Conservation (phyloP, 2,113 vertebrate genomes). For the Crocuta crocuta region DNA sequence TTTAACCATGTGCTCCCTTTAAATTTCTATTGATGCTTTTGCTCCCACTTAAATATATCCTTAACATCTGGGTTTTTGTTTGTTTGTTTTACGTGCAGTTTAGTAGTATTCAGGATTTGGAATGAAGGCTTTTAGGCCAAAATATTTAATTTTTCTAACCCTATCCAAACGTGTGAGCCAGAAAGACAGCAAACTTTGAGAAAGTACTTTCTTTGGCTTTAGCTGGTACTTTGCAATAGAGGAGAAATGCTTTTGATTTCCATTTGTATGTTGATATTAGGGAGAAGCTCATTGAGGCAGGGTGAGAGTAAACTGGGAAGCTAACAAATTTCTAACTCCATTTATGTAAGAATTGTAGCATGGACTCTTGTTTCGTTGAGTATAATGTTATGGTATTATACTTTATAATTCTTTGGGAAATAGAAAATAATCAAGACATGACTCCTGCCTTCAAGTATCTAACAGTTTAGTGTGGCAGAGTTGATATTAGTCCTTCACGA, state of each 20-base stretch:
- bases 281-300: not conserved
- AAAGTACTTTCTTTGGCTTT: slow-evolving; percentile 19
- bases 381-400: not conserved
- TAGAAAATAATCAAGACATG: not conserved
- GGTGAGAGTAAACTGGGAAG: not conserved
- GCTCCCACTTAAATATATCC: not conserved
- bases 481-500: not conserved
- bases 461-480: not conserved
- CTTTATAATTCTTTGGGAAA: not conserved
- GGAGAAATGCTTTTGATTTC: not conserved
- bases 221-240: not conserved
- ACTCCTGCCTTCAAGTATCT: not conserved
- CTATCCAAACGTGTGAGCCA: not conserved
- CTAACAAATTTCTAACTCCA: not conserved
- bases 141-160: slow-evolving; percentile 1
- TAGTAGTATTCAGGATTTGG: not conserved
- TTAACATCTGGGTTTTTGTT: not conserved
- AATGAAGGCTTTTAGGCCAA: not conserved
- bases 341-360: not conserved
- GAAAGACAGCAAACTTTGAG: not conserved
- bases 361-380: not conserved
- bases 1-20: not conserved
- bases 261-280: not conserved
- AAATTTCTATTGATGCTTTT: not conserved
- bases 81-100: not conserved